Evolutionary conservation across 2,113 vertebrate genomes (phyloP), one percentile per base, ranked within the genome.

Genomic region (Hystrix brachyura): DNA sequence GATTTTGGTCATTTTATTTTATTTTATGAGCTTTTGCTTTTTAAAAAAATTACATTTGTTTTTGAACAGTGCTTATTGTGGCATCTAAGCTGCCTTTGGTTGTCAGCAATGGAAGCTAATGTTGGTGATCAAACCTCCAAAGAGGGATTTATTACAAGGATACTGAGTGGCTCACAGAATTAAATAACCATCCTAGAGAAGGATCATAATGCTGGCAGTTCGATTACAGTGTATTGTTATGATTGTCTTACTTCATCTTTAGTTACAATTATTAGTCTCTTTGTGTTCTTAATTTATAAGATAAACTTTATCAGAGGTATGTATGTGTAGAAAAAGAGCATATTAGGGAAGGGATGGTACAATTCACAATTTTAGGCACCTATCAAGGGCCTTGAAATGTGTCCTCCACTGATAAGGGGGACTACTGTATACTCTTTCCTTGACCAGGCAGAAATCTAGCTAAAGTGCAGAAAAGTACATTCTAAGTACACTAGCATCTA

Each of bases 401-500:
- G 2, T 23, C 27, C 55, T 23, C 13, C 10, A 46, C 21, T 34
- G 87, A 48, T 34, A 89, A 48, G 29, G 27, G 25, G 11, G 51
- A 78, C 18, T 62, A 23, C 19, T 10, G 23, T 43, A 81, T 90
- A 51, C 9, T 9, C 25, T 81, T 81, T 87, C 10, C n/a, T 7
- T 91, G 14, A 74, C 38, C n/a, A 51, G 38, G n/a, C 65, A 48
- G 17, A 92, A 85, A 89, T 85, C 12, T 88, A 81, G 48, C 62
- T 87, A 79, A 71, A 80, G 53, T 67, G 53, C 29, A 48, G 21
- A 87, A 53, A 69, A 71, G 92, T 43, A 79, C 19, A 83, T 81
- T 93, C n/a, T 43, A 90, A 59, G 46, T 32, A 51, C 48, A 48
- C 72, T 82, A 92, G 48, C n/a, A 78, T 27, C 59, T 90, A 92